Evolutionary conservation across 2,888 invertebrate genomes (phyloP).

Genomic region (Nebria brevicollis): DNA sequence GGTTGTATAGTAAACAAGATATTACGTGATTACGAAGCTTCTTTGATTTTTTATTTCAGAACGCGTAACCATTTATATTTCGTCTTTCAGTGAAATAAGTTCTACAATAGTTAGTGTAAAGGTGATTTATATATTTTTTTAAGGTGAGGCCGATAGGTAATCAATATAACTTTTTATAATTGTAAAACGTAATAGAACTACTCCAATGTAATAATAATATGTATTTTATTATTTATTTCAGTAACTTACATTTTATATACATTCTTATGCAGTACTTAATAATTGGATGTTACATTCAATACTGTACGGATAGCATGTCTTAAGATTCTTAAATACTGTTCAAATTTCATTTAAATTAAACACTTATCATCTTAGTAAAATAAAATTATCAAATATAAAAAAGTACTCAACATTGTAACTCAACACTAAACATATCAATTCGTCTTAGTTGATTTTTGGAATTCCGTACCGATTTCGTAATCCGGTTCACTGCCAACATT

Average conservation of each 20-base stretch:
- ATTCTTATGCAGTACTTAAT: conserved; percentile 25
- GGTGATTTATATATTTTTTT: no score
- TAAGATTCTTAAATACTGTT: conserved; percentile 35
- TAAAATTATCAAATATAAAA: conserved; percentile 47
- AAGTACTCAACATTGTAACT: conserved; percentile 43
- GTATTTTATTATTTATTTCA: conserved; percentile 40
- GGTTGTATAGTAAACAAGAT: no score
- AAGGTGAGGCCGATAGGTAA: no score
- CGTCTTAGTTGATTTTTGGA: conserved; percentile 40
- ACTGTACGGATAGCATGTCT: conserved; percentile 8
- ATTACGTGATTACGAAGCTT: no score
- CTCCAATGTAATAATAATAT: background rate
- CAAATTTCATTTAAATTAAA: conserved; percentile 45
- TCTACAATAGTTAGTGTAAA: no score
- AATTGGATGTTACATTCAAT: conserved; percentile 14
- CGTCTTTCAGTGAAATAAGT: no score
- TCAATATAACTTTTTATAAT: no score
- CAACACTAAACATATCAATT: conserved; percentile 41
- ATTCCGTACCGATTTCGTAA: conserved; percentile 57
- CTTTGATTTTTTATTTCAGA: no score
- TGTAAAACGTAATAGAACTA: no score
- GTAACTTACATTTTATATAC: conserved; percentile 42
- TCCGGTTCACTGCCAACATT: conserved; percentile 58
- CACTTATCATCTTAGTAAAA: conserved; percentile 41
- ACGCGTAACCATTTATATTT: no score